Conservation (phyloP, 2,797 vertebrate species). For the Lates japonicus region DNA sequence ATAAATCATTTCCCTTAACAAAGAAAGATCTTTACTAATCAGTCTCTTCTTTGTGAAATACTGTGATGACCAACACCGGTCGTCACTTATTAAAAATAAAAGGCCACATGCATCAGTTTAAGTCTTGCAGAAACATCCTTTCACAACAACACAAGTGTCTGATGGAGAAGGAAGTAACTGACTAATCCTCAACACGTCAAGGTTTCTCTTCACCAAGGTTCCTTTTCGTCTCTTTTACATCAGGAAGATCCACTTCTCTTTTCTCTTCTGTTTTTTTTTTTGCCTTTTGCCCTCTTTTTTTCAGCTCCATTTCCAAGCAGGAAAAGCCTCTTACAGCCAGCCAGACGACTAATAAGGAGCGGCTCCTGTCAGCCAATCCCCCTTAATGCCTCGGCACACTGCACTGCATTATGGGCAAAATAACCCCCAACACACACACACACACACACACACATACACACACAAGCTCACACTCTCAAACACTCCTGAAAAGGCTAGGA, state of each 20-base stretch:
- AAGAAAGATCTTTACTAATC: background rate
- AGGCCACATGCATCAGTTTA: background rate
- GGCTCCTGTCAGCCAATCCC: conserved; percentile 78
- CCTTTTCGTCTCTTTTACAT: conserved; percentile 46
- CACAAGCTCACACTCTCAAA: conserved; percentile 39
- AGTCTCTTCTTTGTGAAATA: background rate
- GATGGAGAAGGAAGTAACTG: conserved; percentile 55
- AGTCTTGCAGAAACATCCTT: conserved; percentile 9
- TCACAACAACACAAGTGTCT: conserved; percentile 24
- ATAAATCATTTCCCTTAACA: too few species aligned
- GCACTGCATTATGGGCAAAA: conserved; percentile 80
- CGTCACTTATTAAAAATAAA: conserved; percentile 8
- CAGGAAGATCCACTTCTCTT: conserved; percentile 58
- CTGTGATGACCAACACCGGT: background rate
- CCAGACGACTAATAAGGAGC: conserved; percentile 85
- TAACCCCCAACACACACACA: conserved; percentile 55
- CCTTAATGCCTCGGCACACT: conserved; percentile 78
- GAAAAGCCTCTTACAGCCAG: conserved; percentile 83
- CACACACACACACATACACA: conserved; percentile 20
- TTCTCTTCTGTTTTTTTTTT: conserved; percentile 43
- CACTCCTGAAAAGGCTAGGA: conserved; percentile 78
- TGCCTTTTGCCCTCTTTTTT: conserved; percentile 47
- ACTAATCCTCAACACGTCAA: conserved; percentile 37
- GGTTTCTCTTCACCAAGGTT: conserved; percentile 52
- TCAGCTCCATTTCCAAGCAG: conserved; percentile 68